phyloP scores from a whole-genome alignment of 2,888 invertebrate species.

The Drosophila meridionalis region DNA sequence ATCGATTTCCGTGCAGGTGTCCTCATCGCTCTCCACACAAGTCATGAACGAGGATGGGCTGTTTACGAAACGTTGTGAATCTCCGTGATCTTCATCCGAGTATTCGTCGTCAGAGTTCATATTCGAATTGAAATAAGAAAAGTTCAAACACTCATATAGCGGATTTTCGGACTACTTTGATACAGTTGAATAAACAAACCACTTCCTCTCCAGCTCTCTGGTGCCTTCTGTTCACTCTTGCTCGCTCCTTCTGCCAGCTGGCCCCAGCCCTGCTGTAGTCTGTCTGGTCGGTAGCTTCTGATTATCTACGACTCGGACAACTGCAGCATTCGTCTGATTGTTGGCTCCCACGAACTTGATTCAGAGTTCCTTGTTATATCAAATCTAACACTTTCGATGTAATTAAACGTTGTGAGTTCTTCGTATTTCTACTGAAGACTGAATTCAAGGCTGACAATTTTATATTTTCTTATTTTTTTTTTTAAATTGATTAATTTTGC shows the following conservation, averaged over 20 bases:
- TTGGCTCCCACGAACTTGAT: slow-evolving; percentile 21
- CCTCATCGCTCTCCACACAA: slow-evolving; percentile 91
- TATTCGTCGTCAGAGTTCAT: slow-evolving; percentile 72
- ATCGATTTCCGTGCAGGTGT: slow-evolving; percentile 93
- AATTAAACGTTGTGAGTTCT: slow-evolving; percentile 46
- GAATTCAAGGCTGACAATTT: slow-evolving; percentile 31
- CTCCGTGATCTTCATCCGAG: slow-evolving; percentile 73
- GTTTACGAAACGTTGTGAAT: slow-evolving; percentile 62
- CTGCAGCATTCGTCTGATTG: slow-evolving; percentile 38
- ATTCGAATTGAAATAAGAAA: slow-evolving; percentile 47
- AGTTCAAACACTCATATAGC: slow-evolving; percentile 31
- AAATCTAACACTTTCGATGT: slow-evolving; percentile 40
- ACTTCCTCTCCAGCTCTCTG: slow-evolving; percentile 4
- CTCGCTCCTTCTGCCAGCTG: not conserved
- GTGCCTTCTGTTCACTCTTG: not conserved
- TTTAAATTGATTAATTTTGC: slow-evolving; percentile 35
- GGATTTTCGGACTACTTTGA: slow-evolving; percentile 40
- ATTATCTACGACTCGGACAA: slow-evolving; percentile 3
- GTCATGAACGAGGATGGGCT: slow-evolving; percentile 43
- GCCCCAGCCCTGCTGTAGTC: not conserved
- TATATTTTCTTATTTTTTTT: slow-evolving; percentile 4
- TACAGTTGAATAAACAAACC: slow-evolving; percentile 16
- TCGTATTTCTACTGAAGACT: slow-evolving; percentile 68
- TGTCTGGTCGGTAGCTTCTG: slow-evolving; percentile 13
- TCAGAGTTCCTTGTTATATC: slow-evolving; percentile 13